Base-by-base conservation (phyloP, 1,140 invertebrate genomes). In the Magallana ariakensis region DNA sequence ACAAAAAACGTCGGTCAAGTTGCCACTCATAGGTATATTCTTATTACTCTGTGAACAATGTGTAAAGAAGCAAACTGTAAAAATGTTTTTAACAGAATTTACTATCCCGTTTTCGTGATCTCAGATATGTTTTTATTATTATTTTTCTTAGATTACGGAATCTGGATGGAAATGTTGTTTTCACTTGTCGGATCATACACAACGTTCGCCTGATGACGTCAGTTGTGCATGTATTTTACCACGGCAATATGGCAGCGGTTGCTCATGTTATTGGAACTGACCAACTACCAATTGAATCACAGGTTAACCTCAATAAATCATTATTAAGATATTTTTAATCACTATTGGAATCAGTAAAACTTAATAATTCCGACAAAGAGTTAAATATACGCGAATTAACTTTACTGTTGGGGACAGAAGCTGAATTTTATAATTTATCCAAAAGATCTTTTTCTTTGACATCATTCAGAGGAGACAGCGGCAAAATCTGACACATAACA, bases 221-320 rank as follows among this genome's bases (percentile, higher is more conserved):
- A 62, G 90, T 88, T 33, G 88, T 93, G 9, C 92, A 93, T 57
- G 90, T 92, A 26, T 92, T 88, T 57, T 91, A 86, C 80, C 83
- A 85, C 11, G 88, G 92, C 56, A 90, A 93, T 60, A 90, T 93
- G 89, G 85, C 83, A 26, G 91, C 87, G 11, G 87, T 93, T n/a
- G 88, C 89, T 15, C 92, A 93, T 80, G 85, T 92, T 4, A 89
- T 93, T 66, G 92, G 90, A 16, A 88, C 87, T n/a, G 91, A 93
- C n/a, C 92, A 93, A 60, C 84, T 93, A 58, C 92, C 92, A 46
- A 10, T 10, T 19, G 7, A 11, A 86, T 22, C 19, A 15, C 5
- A 66, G 60, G 13, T 60, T 46, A 46, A 46, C 33, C 33, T 46
- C 33, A 46, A 46, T 46, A 46, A 4, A 46, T 46, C 33, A 46